Percentiles rank a stretch among this genome's conserved stretches.
Conservation (phyloP, 2,797 vertebrate genomes). For the Moxostoma hubbsi region DNA sequence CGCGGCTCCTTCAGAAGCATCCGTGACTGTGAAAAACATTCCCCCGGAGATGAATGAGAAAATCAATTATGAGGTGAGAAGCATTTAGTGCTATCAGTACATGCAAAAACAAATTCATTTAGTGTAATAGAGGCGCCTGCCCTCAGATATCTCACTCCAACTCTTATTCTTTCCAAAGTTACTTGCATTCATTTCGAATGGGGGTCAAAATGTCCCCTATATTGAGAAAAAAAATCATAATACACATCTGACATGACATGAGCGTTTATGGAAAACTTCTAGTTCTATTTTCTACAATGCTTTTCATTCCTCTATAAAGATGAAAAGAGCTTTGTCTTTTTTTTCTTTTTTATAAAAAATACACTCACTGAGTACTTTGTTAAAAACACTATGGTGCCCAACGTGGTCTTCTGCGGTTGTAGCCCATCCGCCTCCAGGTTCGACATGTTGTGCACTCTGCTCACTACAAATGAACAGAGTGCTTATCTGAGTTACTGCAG, state of each 20-base stretch:
- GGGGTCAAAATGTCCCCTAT: neutral
- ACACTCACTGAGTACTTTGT: too few species aligned
- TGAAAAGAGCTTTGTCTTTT: too few species aligned
- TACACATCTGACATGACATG: neutral
- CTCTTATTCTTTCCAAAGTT: conserved; percentile 2
- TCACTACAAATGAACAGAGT: too few species aligned
- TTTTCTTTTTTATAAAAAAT: too few species aligned
- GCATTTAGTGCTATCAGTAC: conserved; percentile 70
- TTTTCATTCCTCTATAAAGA: too few species aligned
- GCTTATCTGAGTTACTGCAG: too few species aligned
- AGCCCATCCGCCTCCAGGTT: too few species aligned
- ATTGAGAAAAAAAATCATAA: conserved; percentile 17
- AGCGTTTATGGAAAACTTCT: too few species aligned
- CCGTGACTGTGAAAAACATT: conserved; percentile 57
- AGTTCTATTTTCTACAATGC: neutral
- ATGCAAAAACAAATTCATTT: conserved; percentile 64
- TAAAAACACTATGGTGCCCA: too few species aligned
- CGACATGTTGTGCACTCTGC: too few species aligned
- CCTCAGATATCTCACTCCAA: conserved; percentile 38
- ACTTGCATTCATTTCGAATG: neutral
- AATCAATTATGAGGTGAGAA: conserved; percentile 70
- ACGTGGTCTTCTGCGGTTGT: too few species aligned
- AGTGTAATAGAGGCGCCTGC: conserved; percentile 53
- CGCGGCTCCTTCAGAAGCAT: conserved; percentile 43
- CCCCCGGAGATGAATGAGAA: conserved; percentile 56